Percentiles rank a stretch among this genome's conserved stretches.
These are phyloP conservation scores for Chlamydotis undulata DNA, from an alignment of 2,113 vertebrate species.

Conservation along the genomic window DNA sequence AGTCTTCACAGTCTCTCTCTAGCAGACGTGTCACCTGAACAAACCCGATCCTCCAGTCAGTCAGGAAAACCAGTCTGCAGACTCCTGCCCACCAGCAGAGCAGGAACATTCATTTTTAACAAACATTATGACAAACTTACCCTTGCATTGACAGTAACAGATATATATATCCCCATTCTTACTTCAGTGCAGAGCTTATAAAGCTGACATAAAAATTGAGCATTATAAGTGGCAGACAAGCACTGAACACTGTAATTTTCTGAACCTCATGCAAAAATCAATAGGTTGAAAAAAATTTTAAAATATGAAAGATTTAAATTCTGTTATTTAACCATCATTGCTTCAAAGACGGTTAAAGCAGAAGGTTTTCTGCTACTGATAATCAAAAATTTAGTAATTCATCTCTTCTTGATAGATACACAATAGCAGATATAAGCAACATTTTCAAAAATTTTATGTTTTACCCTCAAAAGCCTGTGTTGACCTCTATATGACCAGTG, in stretches of 20 bases:
- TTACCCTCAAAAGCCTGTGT: neutral
- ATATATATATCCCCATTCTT: neutral
- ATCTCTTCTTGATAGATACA: neutral
- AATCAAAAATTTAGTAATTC: neutral
- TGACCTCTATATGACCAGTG: neutral
- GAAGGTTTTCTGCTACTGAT: neutral
- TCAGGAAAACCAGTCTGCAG: neutral
- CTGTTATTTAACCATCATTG: neutral
- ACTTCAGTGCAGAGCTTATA: neutral
- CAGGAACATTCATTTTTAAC: neutral
- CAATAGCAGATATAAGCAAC: neutral
- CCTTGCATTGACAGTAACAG: neutral
- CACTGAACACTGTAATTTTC: neutral
- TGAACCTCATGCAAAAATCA: neutral
- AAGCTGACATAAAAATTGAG: neutral
- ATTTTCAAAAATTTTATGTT: neutral
- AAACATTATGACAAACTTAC: neutral
- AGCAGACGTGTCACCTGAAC: neutral
- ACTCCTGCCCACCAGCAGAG: neutral
- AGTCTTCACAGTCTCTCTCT: neutral
- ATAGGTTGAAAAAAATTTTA: neutral
- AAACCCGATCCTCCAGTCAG: neutral
- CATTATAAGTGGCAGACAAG: neutral
- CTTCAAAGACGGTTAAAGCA: neutral
- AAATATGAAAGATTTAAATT: neutral